Base-by-base conservation (phyloP, 2,888 invertebrate genomes). In the Erynnis tages region DNA sequence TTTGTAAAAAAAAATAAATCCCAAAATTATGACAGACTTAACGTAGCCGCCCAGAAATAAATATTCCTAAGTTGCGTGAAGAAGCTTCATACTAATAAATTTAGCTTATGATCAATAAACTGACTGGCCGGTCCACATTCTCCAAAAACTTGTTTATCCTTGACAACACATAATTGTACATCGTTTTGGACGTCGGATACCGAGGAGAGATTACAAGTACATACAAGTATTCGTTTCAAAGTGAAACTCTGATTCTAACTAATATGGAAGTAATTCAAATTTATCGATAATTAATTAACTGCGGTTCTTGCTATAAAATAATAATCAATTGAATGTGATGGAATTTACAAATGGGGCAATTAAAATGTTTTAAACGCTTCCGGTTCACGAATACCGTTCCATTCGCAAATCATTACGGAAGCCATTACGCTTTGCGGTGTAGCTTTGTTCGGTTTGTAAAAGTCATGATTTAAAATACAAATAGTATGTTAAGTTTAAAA, bases 281-380 rank as follows among this genome's bases (percentile, higher is more conserved):
- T 38, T 16, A 45, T 35, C 23, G 16, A 23, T 1, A 23, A 10
- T 16, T 25, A 13, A 48, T 38, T 25, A 13, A 48, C 30, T 30
- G 23, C 21, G 29, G n/a, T 4, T 30, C 8, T 23, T 30, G 23
- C 25, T 23, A 27, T 27, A 25, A 16, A n/a, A n/a, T n/a, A n/a
- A 14, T 17, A 16, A 30, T 13, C 6, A 4, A 17, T 7, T 38
- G 14, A 10, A 30, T 14, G 27, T 37, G 35, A 27, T 30, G 48
- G 16, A 27, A 29, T 38, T 29, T 23, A 23, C 48, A 14, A 48
- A 48, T 38, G 38, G 21, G 8, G 30, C 16, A 23, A 40, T 23
- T 30, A 40, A 30, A 17, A 29, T 43, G 19, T 19, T 8, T 30
- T 21, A 14, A 48, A 7, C 16, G 29, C 11, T 40, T 32, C 23